Evolutionary conservation across 2,113 vertebrate genomes (phyloP).

Genomic region (Phainopepla nitens): DNA sequence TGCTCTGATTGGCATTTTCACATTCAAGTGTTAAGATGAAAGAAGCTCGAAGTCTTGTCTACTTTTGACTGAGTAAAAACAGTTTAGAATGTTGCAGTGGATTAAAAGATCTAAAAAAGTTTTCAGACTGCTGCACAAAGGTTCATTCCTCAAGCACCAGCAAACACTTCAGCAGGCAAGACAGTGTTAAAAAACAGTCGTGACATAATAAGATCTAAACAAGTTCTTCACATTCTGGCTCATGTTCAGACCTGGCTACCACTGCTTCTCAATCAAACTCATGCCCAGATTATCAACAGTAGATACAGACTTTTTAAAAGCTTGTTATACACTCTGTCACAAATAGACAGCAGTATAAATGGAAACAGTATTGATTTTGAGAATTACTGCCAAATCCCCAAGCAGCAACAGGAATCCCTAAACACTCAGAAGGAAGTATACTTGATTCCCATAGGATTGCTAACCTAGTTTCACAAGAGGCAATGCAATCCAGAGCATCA

Average conservation of each 20-base stretch:
- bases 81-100: background rate
- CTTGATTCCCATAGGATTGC: background rate
- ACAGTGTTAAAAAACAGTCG: background rate
- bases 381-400: background rate
- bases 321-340: background rate
- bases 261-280: background rate
- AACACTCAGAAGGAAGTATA: background rate
- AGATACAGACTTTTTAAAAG: background rate
- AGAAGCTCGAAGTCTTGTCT: background rate
- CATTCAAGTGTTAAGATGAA: background rate
- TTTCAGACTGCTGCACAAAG: background rate
- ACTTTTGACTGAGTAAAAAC: background rate
- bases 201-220: background rate
- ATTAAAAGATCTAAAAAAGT: background rate
- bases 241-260: background rate
- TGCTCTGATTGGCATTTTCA: background rate
- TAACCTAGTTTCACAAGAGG: background rate
- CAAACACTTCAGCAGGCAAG: background rate
- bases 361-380: background rate
- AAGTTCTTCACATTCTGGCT: background rate
- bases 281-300: background rate
- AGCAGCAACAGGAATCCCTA: background rate
- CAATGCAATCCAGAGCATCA: fast-evolving
- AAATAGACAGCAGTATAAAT: background rate
- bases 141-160: background rate